Conservation (phyloP, 2,888 invertebrate genomes). For the Petrolisthes cinctipes region DNA sequence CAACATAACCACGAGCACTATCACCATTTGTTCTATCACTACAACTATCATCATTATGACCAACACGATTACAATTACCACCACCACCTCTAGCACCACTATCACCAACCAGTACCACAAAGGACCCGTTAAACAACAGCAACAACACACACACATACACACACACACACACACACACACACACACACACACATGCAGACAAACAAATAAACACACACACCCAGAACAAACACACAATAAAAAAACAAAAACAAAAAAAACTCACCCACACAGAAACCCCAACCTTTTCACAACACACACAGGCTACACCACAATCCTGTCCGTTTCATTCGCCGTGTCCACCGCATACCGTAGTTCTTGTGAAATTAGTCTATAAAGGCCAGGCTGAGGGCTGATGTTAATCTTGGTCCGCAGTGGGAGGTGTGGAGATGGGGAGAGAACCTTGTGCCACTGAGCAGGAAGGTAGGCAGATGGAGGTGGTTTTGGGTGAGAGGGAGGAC, state of each 20-base stretch:
- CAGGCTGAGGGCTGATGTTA: slow-evolving; percentile 20
- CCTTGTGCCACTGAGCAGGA: background rate
- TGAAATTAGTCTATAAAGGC: slow-evolving; percentile 37
- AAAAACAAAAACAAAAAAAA: background rate
- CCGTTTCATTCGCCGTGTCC: background rate
- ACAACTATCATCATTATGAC: background rate
- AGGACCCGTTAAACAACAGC: no score
- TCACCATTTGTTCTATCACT: background rate
- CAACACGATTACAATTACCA: background rate
- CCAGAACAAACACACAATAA: background rate
- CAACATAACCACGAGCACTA: background rate
- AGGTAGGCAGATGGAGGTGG: background rate
- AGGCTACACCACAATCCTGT: background rate
- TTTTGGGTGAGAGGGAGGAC: background rate
- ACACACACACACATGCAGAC: no score
- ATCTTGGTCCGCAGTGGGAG: slow-evolving; percentile 40
- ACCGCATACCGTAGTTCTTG: slow-evolving; percentile 41
- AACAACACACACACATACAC: no score
- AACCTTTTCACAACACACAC: background rate
- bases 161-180: no score
- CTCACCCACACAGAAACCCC: background rate
- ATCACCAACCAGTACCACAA: background rate
- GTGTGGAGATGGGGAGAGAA: background rate
- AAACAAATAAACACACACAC: background rate
- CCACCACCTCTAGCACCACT: background rate